A percentile compares a stretch with the other conserved stretches of the same genome.
These are phyloP conservation scores for Cordilura impudica DNA, from an alignment of 2,888 invertebrate genomes.

Conservation along the genomic window DNA sequence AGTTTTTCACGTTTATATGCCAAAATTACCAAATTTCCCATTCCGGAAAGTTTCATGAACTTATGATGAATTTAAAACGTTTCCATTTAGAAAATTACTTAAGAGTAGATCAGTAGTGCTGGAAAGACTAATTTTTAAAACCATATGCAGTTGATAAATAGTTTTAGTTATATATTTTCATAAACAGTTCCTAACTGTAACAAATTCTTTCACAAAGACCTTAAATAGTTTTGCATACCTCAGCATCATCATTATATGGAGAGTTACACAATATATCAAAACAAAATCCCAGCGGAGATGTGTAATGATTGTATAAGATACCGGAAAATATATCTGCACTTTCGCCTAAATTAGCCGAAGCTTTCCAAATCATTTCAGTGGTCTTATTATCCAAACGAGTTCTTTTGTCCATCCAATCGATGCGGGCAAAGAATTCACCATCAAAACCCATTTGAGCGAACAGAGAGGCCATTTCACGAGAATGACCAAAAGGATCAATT, in stretches of 20 bases:
- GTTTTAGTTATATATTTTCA: too few species aligned
- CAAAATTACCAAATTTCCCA: too few species aligned
- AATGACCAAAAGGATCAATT: slow-evolving; percentile 93
- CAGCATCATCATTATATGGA: slow-evolving; percentile 88
- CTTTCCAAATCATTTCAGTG: slow-evolving; percentile 92
- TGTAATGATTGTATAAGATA: slow-evolving; percentile 88
- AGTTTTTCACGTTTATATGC: too few species aligned
- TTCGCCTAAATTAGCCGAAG: slow-evolving; percentile 81
- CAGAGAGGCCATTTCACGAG: slow-evolving; percentile 89
- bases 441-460: slow-evolving; percentile 93
- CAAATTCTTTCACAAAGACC: too few species aligned
- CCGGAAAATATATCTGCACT: slow-evolving; percentile 87
- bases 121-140: too few species aligned
- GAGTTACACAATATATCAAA: slow-evolving; percentile 92
- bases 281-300: slow-evolving; percentile 93
- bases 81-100: too few species aligned
- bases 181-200: too few species aligned
- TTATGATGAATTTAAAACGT: too few species aligned
- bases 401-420: slow-evolving; percentile 91
- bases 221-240: slow-evolving; percentile 82
- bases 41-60: too few species aligned
- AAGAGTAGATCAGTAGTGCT: too few species aligned
- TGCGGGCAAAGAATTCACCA: slow-evolving; percentile 90
- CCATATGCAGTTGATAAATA: too few species aligned
- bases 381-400: slow-evolving; percentile 80